phyloP scores from a whole-genome alignment of 30 jellyfish, hydroid and myxozoan species.

The Turritopsis rubra region DNA sequence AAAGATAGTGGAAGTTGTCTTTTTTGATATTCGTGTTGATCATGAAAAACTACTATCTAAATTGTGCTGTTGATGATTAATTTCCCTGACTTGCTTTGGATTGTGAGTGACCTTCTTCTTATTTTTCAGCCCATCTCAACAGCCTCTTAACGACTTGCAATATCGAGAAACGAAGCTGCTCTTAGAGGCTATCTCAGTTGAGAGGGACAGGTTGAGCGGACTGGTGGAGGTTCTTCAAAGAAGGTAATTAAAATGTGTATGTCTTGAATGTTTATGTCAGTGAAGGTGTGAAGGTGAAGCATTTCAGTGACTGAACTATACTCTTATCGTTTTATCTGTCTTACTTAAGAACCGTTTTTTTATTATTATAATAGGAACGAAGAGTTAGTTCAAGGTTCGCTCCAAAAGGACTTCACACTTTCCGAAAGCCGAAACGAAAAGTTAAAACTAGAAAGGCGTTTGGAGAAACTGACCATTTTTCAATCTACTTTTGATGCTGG shows the following conservation, averaged over 20 bases:
- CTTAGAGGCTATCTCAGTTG: slow-evolving; percentile 74
- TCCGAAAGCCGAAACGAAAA: slow-evolving; percentile 53
- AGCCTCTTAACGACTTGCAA: slow-evolving; percentile 23
- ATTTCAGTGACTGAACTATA: background rate
- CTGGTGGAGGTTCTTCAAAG: slow-evolving; percentile 57
- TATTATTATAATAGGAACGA: slow-evolving; percentile 57
- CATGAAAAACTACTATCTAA: too few species aligned
- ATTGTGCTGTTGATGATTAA: too few species aligned
- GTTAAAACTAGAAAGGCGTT: slow-evolving; percentile 64
- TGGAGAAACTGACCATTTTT: slow-evolving; percentile 41
- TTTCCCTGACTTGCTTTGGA: too few species aligned
- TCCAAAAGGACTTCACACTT: slow-evolving; percentile 39
- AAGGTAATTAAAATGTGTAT: slow-evolving; percentile 36
- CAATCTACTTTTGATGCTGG: background rate
- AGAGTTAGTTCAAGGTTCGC: slow-evolving; percentile 36
- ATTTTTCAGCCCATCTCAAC: slow-evolving; percentile 3
- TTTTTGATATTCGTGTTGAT: too few species aligned
- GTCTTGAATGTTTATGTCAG: too few species aligned
- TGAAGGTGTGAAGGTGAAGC: too few species aligned
- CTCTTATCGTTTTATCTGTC: too few species aligned
- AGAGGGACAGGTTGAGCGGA: slow-evolving; percentile 62
- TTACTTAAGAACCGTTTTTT: too few species aligned
- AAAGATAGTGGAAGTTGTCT: too few species aligned
- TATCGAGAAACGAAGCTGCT: slow-evolving; percentile 53
- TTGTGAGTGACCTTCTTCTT: background rate